phyloP scores from a whole-genome alignment of 2,888 invertebrate genomes.

The Noctua comes region DNA sequence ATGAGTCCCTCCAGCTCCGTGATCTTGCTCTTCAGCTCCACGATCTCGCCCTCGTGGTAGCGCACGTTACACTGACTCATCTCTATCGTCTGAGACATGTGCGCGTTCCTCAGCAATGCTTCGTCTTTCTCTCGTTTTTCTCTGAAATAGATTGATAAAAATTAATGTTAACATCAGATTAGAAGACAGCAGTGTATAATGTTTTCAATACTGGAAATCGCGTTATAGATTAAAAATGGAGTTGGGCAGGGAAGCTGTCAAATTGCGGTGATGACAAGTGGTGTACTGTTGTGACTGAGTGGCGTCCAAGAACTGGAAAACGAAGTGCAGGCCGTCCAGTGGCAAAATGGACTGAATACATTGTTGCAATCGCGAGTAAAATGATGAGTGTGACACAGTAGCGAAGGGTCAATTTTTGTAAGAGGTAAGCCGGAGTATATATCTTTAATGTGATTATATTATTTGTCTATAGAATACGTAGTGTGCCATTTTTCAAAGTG shows the following conservation, averaged over 20 bases:
- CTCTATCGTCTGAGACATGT: constrained; percentile 95
- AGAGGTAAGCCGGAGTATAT: too few relatives aligned
- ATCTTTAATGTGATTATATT: too few relatives aligned
- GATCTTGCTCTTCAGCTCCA: constrained; percentile 91
- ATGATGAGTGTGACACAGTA: neutral
- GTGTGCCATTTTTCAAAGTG: too few relatives aligned
- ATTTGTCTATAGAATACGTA: too few relatives aligned
- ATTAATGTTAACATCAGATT: neutral
- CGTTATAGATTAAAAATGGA: neutral
- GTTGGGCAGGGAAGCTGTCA: neutral
- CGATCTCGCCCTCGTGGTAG: constrained; percentile 92
- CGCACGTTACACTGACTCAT: constrained; percentile 93
- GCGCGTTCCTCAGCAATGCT: constrained; percentile 94
- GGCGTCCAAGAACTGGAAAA: too few relatives aligned
- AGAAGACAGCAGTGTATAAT: neutral
- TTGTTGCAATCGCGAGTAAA: neutral
- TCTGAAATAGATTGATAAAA: constrained; percentile 79
- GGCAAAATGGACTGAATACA: neutral
- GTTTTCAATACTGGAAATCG: neutral
- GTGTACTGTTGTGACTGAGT: too few relatives aligned
- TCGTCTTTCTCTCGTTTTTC: constrained; percentile 94
- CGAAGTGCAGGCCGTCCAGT: neutral
- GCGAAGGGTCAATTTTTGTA: too few relatives aligned
- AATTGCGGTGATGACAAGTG: neutral
- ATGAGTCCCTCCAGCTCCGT: constrained; percentile 88